Base-by-base conservation (phyloP, 92 coral and sea anemone genomes). In the Virgularia gustaviana region DNA sequence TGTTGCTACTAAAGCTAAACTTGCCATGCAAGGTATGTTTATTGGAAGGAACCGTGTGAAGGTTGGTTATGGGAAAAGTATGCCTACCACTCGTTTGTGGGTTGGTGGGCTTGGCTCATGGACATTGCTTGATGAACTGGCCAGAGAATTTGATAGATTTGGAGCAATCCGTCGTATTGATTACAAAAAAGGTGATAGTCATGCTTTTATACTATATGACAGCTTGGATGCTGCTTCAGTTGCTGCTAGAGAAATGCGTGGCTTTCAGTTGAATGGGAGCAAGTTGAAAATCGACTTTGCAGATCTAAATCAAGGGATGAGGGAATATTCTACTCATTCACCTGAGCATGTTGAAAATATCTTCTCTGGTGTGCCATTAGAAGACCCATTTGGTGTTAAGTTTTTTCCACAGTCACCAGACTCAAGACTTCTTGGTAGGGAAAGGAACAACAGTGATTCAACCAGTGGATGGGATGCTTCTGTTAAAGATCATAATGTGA, bases 171-270 rank as follows among this genome's bases (percentile, higher is more conserved):
- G 96, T 51, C 96, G 95, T 39, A 87, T 83, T 59, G 99, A 94
- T 77, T 94, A 94, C 89, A 87, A 84, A 39, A 89, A 89, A 65
- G 91, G 99, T 39, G 96, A 89, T 44, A 91, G 89, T 65, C 99
- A 94, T 89, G 99, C 99, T 43, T 94, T 89, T 71, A 94, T 94
- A 64, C 84, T 94, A 75, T 94, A 94, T 81, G 99, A 94, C 68
- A 94, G 99, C 80, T 75, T 94, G 82, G 99, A 94, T 68, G 99
- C 99, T 61, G 99, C 99, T 20, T 94, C 99, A 2, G 99, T 94
- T 41, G 99, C 99, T 73, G 96, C 99, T 18, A 88, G 99, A 20
- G 99, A 94, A 87, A 94, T 94, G 99, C 89, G 99, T 64, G 99
- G 99, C 8, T 94, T 94, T 84, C 87, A 87, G 28, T 83, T 94